These are phyloP conservation scores for Pomatorhinus ruficollis DNA, from an alignment of 2,113 vertebrate species.

Conservation along the genomic window DNA sequence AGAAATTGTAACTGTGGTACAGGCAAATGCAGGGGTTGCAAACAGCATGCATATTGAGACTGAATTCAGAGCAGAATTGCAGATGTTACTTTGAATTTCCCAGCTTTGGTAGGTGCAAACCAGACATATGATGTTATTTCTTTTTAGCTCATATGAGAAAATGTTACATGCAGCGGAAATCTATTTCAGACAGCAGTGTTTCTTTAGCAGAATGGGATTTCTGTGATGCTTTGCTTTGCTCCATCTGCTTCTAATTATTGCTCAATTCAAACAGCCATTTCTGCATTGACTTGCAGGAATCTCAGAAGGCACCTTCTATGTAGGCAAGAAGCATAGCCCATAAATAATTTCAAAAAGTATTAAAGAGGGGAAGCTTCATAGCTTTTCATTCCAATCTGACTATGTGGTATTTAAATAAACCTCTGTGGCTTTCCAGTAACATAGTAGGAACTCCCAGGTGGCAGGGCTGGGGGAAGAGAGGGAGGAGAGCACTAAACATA, in stretches of 20 bases:
- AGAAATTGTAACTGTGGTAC: background rate
- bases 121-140: conserved; percentile 44
- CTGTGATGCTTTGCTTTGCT: conserved; percentile 58
- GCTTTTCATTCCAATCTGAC: conserved; percentile 54
- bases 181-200: conserved; percentile 59
- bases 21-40: background rate
- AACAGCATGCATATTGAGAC: background rate
- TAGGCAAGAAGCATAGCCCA: conserved; percentile 40
- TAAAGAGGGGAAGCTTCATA: conserved; percentile 55
- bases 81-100: conserved; percentile 21
- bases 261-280: conserved; percentile 66
- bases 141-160: conserved; percentile 34
- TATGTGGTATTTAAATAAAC: conserved; percentile 62
- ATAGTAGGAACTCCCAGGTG: conserved; percentile 62
- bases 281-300: conserved; percentile 63
- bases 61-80: background rate
- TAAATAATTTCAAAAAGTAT: conserved; percentile 70
- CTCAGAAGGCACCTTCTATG: conserved; percentile 49
- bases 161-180: conserved; percentile 58
- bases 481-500: conserved; percentile 68
- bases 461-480: conserved; percentile 42
- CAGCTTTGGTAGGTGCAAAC: conserved; percentile 49
- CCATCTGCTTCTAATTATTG: conserved; percentile 68
- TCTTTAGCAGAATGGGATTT: conserved; percentile 62
- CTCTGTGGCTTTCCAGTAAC: conserved; percentile 60